Conservation (phyloP, 2,113 vertebrate genomes). For the Sander lucioperca region DNA sequence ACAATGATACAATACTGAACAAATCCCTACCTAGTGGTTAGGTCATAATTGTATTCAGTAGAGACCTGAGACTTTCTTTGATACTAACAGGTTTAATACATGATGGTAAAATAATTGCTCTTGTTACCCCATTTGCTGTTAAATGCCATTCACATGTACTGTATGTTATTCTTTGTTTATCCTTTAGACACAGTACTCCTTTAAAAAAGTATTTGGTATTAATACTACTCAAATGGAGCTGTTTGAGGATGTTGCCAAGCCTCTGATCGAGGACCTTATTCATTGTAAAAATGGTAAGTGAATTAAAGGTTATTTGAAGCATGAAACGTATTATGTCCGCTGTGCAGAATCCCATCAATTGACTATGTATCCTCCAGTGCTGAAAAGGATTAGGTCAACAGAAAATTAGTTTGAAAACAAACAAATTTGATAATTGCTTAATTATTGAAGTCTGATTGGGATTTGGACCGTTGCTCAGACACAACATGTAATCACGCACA, state of each 20-base stretch:
- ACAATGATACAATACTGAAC: background rate
- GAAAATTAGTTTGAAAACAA: background rate
- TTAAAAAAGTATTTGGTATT: constrained; percentile 94
- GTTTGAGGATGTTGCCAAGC: constrained; percentile 92
- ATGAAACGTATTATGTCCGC: background rate
- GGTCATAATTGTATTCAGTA: background rate
- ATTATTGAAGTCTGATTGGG: background rate
- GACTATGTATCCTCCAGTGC: background rate
- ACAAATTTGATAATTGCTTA: background rate
- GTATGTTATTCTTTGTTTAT: constrained; percentile 1
- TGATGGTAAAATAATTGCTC: background rate
- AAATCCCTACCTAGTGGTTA: background rate
- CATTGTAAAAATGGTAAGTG: constrained; percentile 94
- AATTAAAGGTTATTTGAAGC: background rate
- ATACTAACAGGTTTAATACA: background rate
- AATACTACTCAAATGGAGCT: constrained; percentile 89
- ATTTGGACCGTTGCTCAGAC: no score
- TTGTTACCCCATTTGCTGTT: background rate
- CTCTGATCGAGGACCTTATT: constrained; percentile 93
- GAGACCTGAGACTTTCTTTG: background rate
- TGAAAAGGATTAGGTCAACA: background rate
- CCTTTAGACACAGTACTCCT: constrained; percentile 93
- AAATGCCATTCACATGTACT: background rate
- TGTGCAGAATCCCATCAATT: background rate
- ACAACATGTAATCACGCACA: background rate